A percentile compares a stretch with the other conserved stretches of the same genome.
Conservation (phyloP, 2,113 vertebrate genomes). For the Anhinga anhinga region DNA sequence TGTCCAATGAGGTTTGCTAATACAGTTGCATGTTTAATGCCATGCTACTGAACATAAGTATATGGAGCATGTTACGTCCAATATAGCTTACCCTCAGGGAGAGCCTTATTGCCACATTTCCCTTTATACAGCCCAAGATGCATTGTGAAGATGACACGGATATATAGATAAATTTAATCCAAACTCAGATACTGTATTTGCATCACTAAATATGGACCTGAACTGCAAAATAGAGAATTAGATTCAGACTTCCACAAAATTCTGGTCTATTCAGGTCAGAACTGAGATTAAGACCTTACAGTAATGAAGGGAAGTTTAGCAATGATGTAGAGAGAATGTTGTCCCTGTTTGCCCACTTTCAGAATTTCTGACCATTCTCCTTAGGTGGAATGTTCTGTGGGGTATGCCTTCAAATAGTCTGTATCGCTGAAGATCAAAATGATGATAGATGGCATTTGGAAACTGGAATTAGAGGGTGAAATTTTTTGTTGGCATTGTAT, state of each 20-base stretch:
- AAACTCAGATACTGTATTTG: background rate
- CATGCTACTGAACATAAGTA: conserved; percentile 1
- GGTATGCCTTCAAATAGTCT: background rate
- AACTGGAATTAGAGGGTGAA: background rate
- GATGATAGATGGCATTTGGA: background rate
- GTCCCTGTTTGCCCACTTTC: background rate
- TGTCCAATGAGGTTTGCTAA: conserved; percentile 46
- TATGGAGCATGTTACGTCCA: conserved; percentile 15
- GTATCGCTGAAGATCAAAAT: background rate
- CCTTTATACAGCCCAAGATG: background rate
- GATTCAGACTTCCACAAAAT: background rate
- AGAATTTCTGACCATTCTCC: background rate
- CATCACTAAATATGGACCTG: background rate
- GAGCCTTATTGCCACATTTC: background rate
- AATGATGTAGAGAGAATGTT: background rate
- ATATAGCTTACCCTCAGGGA: conserved; percentile 30
- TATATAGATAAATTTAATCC: background rate
- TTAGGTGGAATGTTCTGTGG: background rate
- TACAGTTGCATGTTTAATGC: conserved; percentile 28
- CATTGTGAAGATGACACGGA: background rate
- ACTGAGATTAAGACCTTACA: background rate
- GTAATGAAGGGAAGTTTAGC: background rate
- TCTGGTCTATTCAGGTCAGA: background rate
- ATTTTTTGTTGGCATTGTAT: background rate
- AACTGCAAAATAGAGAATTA: background rate